These are phyloP conservation scores for Rhinichthys osculus DNA, from an alignment of 2,797 vertebrate species.

Conservation along the genomic window DNA sequence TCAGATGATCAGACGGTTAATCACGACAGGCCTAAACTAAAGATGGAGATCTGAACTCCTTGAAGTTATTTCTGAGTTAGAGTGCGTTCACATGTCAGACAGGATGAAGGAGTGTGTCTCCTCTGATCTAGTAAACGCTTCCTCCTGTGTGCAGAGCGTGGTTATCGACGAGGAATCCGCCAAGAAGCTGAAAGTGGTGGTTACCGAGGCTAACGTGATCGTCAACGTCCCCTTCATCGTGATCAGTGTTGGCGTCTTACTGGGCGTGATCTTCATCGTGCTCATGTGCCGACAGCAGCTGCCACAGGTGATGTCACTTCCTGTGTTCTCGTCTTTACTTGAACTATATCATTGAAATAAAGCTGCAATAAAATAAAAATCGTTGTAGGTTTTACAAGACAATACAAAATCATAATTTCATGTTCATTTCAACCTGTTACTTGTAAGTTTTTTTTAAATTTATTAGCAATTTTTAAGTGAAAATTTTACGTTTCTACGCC, in stretches of 20 bases:
- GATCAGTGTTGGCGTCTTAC: conserved; percentile 84
- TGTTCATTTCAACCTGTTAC: background rate
- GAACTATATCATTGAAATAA: background rate
- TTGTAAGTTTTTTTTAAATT: too few relatives aligned
- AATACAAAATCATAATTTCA: background rate
- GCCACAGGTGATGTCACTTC: conserved; percentile 68
- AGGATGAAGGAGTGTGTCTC: background rate
- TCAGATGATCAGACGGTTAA: background rate
- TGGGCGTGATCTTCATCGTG: conserved; percentile 84
- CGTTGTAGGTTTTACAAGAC: background rate
- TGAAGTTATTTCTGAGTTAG: background rate
- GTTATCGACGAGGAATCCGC: conserved; percentile 86
- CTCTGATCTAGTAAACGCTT: background rate
- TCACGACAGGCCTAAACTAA: background rate
- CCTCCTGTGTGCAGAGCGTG: conserved; percentile 79
- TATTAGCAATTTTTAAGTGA: too few relatives aligned
- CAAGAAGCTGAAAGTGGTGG: conserved; percentile 73
- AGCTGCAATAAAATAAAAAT: background rate
- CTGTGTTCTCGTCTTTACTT: background rate
- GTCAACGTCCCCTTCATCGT: conserved; percentile 90
- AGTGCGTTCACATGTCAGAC: background rate
- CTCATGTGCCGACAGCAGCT: conserved; percentile 81
- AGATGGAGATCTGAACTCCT: background rate
- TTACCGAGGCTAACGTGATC: conserved; percentile 76
- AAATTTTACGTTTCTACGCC: too few relatives aligned